Conservation (phyloP, 2,113 vertebrate species). For the Sporophila hypoxantha region DNA sequence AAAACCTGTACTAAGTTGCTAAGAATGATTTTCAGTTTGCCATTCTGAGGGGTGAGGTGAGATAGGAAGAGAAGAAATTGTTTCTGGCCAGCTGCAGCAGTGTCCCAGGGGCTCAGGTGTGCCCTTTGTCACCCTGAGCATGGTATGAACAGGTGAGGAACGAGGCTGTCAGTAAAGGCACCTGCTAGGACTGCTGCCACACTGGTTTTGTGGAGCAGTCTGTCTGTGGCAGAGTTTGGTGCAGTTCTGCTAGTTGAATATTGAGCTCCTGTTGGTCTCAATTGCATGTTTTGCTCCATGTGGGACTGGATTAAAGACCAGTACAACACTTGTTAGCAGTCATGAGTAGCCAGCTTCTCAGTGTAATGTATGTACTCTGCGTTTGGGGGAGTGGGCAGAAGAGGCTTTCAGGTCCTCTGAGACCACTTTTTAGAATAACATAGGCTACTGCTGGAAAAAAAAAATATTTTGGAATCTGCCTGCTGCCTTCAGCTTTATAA, state of each 20-base stretch:
- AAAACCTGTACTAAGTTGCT: not conserved
- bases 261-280: not conserved
- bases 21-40: not conserved
- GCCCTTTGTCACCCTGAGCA: not conserved
- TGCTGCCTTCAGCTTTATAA: not conserved
- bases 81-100: not conserved
- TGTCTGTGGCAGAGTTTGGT: not conserved
- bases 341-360: not conserved
- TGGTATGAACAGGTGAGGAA: too few relatives aligned
- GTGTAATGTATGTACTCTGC: not conserved
- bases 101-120: not conserved
- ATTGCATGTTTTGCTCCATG: not conserved
- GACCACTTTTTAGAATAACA: too few relatives aligned
- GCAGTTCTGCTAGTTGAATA: not conserved
- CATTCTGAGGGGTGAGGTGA: not conserved
- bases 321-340: not conserved
- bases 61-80: not conserved
- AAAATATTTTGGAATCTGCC: not conserved
- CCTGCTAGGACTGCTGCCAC: not conserved
- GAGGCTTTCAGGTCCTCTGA: not conserved
- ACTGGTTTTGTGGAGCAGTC: not conserved
- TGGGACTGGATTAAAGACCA: not conserved
- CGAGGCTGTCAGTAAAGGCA: not conserved
- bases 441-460: not conserved
- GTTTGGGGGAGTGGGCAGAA: not conserved